Evolutionary conservation across 2,888 invertebrate genomes (phyloP).

Genomic region (Coleophora flavipennella): DNA sequence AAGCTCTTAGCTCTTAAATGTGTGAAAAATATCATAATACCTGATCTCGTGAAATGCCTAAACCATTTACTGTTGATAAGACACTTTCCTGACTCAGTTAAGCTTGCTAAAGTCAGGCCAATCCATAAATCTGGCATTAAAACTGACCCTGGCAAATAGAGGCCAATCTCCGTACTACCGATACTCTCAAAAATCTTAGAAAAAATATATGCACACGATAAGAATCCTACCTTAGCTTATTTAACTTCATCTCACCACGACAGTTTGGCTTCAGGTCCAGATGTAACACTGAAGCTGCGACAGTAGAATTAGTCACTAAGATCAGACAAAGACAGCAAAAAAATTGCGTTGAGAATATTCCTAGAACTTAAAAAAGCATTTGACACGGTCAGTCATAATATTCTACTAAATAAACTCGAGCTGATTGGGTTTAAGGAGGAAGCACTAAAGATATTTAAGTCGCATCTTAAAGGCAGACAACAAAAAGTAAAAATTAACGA

Average conservation of each 20-base stretch:
- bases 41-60: too few species aligned
- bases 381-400: constrained; percentile 9
- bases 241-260: neutral
- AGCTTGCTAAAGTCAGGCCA: constrained; percentile 16
- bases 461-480: constrained; percentile 8
- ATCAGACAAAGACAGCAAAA: constrained; percentile 15
- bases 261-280: constrained; percentile 9
- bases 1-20: too few species aligned
- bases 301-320: constrained; percentile 12
- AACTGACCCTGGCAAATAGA: constrained; percentile 14
- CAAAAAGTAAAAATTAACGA: constrained; percentile 11
- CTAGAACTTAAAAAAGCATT: constrained; percentile 12
- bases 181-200: constrained; percentile 4
- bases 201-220: constrained; percentile 2
- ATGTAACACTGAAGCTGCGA: constrained; percentile 11
- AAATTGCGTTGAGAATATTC: constrained; percentile 12
- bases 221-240: neutral
- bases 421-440: constrained; percentile 7
- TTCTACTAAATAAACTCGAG: constrained; percentile 7
- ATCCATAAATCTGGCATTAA: constrained; percentile 14
- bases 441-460: constrained; percentile 7
- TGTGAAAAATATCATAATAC: too few species aligned
- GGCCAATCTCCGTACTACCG: constrained; percentile 12
- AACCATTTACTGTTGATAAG: too few species aligned
- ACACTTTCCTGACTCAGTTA: constrained; percentile 1